Conservation (phyloP, 2,888 invertebrate genomes). For the Drosophila mercatorum region DNA sequence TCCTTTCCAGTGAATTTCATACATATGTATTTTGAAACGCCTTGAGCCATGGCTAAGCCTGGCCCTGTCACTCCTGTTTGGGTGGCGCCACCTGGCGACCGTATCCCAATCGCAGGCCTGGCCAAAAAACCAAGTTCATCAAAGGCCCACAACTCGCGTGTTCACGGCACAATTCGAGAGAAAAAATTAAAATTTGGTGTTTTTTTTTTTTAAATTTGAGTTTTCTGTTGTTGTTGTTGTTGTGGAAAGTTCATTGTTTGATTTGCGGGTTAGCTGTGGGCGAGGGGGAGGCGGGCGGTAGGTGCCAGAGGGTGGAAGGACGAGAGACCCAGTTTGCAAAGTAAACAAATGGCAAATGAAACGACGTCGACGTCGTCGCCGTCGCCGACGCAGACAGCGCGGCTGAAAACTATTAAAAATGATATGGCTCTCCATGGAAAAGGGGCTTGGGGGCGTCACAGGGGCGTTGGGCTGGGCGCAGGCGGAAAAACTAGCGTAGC, state of each 20-base stretch:
- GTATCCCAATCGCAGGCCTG: constrained; percentile 48
- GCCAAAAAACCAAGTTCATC: constrained; percentile 41
- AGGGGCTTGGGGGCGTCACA: neutral
- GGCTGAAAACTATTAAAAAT: constrained; percentile 77
- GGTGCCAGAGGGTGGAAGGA: neutral
- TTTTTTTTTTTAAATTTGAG: constrained; percentile 32
- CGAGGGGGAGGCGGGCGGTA: neutral
- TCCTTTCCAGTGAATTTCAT: neutral
- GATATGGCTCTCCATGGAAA: constrained; percentile 48
- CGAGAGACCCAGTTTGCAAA: constrained; percentile 72
- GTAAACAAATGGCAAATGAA: constrained; percentile 76
- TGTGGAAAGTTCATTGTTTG: constrained; percentile 57
- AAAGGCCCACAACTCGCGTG: constrained; percentile 44
- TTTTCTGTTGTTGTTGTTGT: constrained; percentile 16
- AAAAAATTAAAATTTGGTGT: constrained; percentile 30
- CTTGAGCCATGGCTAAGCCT: neutral
- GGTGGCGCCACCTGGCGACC: constrained; percentile 51
- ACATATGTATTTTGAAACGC: neutral
- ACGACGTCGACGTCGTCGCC: constrained; percentile 62
- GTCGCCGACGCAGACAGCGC: constrained; percentile 32
- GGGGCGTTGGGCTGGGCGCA: neutral
- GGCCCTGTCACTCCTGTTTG: neutral
- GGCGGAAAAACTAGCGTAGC: neutral
- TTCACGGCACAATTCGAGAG: constrained; percentile 9
- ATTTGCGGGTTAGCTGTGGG: constrained; percentile 46